Conservation (phyloP, 37 sponge, comb jelly and placozoan species). For the Crambe crambe region DNA sequence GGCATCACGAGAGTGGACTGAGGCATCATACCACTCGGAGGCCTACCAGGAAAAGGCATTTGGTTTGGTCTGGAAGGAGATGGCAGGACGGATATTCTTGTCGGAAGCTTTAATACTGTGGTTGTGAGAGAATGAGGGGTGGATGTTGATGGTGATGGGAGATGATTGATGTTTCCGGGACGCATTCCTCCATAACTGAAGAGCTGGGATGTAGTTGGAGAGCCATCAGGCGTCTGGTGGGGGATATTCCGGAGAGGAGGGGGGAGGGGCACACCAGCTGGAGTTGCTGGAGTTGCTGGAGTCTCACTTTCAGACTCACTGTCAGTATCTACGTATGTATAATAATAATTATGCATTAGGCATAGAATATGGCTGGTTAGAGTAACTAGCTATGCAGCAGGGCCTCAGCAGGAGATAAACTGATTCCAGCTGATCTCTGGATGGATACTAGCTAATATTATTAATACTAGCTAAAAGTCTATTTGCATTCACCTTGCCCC, state of each 20-base stretch:
- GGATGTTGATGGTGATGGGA: too few species aligned
- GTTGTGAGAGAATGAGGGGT: too few species aligned
- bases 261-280: neutral
- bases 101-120: neutral
- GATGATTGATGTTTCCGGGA: too few species aligned
- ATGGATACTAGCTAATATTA: too few species aligned
- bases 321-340: too few species aligned
- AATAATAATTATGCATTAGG: too few species aligned
- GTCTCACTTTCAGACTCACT: neutral
- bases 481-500: too few species aligned
- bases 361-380: too few species aligned
- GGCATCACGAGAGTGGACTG: neutral
- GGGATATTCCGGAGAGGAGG: constrained; percentile 41
- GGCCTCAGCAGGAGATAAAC: too few species aligned
- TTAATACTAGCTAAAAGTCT: too few species aligned
- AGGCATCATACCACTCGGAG: neutral
- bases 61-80: neutral
- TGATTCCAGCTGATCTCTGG: too few species aligned
- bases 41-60: neutral
- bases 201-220: neutral
- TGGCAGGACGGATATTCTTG: neutral
- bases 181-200: neutral
- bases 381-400: too few species aligned
- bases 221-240: constrained; percentile 12
- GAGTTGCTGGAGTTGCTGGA: neutral